Conservation (phyloP, 2,113 vertebrate genomes). For the Cebidichthys violaceus region DNA sequence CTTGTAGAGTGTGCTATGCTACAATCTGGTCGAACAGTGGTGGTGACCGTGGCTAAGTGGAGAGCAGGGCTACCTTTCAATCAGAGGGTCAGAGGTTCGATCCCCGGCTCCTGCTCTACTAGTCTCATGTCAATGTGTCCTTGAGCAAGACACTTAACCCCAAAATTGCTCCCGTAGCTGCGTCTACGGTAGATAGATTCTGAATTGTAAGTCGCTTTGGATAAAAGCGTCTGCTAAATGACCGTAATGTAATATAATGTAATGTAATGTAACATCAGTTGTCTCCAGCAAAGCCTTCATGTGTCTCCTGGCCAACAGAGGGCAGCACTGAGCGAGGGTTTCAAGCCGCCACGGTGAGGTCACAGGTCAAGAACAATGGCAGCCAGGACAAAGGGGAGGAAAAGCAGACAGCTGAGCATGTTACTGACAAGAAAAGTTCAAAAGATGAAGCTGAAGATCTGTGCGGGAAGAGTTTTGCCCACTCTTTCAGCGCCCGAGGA, state of each 20-base stretch:
- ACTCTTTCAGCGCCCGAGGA: not conserved
- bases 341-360: slow-evolving; percentile 4
- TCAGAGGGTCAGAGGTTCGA: no score
- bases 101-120: no score
- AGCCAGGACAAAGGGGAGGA: not conserved
- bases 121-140: no score
- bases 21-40: not conserved
- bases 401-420: not conserved
- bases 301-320: slow-evolving; percentile 14
- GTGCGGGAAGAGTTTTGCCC: not conserved
- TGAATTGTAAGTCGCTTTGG: no score
- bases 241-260: no score
- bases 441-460: not conserved
- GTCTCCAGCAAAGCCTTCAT: not conserved
- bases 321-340: slow-evolving; percentile 7
- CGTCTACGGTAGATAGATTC: no score
- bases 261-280: no score
- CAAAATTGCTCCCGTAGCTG: no score
- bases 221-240: no score
- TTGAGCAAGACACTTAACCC: no score
- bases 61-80: no score
- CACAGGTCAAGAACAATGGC: not conserved
- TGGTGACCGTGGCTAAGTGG: no score
- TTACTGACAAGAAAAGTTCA: slow-evolving; percentile 22
- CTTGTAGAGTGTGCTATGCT: not conserved